Evolutionary conservation across 2,797 vertebrate genomes (phyloP).

Genomic region (Varecia variegata): DNA sequence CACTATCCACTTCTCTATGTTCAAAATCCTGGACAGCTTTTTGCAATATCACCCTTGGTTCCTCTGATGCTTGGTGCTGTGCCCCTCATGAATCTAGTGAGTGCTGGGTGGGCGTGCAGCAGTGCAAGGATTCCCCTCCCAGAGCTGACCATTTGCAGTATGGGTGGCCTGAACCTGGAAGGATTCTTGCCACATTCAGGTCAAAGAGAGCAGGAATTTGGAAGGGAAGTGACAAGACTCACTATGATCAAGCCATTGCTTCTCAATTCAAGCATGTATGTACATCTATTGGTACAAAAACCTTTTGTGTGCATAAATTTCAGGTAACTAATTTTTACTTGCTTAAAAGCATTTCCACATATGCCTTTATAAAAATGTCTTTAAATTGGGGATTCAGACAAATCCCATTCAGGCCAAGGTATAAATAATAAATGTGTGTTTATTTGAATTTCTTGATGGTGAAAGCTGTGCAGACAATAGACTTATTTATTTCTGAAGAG

Average conservation of each 20-base stretch:
- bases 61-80: neutral
- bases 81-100: neutral
- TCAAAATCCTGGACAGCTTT: neutral
- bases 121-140: neutral
- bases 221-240: neutral
- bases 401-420: conserved; percentile 43
- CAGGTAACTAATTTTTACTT: neutral
- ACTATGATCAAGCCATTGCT: neutral
- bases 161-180: neutral
- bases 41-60: neutral
- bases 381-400: conserved; percentile 45
- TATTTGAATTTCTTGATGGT: conserved; percentile 65
- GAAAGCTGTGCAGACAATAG: conserved; percentile 65
- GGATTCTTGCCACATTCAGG: neutral
- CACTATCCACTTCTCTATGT: neutral
- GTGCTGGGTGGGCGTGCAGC: neutral
- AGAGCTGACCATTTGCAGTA: neutral
- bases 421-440: conserved; percentile 73
- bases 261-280: neutral
- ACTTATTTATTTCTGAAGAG: conserved; percentile 60
- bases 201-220: neutral
- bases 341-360: conserved; percentile 33
- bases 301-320: neutral
- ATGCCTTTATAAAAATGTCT: conserved; percentile 42
- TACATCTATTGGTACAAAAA: neutral